phyloP scores from a whole-genome alignment of 2,797 vertebrate species.

The Aeoliscus strigatus region DNA sequence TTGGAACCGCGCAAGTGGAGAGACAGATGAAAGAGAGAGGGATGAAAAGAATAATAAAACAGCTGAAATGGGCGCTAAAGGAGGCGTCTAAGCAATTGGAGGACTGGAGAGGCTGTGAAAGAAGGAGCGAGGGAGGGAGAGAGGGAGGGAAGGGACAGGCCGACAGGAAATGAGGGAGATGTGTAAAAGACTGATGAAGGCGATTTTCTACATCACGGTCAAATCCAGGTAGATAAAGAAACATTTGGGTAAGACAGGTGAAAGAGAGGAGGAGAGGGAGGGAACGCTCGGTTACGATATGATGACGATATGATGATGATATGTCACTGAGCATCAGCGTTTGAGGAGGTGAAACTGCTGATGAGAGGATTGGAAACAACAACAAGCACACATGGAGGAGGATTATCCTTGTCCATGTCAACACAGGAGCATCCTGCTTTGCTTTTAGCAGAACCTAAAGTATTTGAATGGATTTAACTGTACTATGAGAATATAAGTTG shows the following conservation, averaged over 20 bases:
- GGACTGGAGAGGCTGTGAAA: conserved; percentile 27
- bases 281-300: too few species aligned
- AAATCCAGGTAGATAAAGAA: conserved; percentile 26
- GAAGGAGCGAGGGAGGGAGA: conserved; percentile 23
- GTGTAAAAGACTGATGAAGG: conserved; percentile 40
- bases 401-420: too few species aligned
- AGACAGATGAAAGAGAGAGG: conserved; percentile 56
- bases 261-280: too few species aligned
- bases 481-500: too few species aligned
- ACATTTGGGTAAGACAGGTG: conserved; percentile 33
- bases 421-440: too few species aligned
- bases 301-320: too few species aligned
- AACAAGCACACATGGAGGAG: conserved; percentile 1
- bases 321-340: conserved; percentile 3
- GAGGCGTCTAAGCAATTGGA: conserved; percentile 33
- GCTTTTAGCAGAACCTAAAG: too few species aligned
- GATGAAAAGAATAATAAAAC: conserved; percentile 62
- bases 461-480: too few species aligned
- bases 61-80: conserved; percentile 37
- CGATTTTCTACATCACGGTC: conserved; percentile 21
- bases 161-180: conserved; percentile 40
- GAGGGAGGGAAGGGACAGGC: conserved; percentile 13
- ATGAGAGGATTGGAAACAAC: conserved; percentile 15
- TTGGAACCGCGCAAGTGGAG: conserved; percentile 40
- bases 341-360: conserved; percentile 25